Conservation (phyloP, 1,140 invertebrate genomes). For the Phymorhynchus buccinoides region DNA sequence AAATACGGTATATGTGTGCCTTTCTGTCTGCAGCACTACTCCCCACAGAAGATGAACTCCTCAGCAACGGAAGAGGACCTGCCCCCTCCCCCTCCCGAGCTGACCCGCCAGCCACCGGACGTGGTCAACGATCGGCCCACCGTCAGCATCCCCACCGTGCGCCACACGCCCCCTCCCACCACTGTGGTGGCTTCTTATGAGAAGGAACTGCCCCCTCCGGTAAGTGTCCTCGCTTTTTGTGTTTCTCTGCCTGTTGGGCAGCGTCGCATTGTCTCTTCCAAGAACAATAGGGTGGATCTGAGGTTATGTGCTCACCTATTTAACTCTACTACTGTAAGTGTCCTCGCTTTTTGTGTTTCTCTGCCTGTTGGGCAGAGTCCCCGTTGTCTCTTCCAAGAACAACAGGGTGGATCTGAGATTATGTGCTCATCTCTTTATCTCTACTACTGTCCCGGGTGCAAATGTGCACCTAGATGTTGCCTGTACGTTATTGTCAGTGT, state of each 20-base stretch:
- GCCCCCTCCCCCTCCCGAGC: constrained; percentile 62
- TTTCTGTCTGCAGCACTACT: constrained; percentile 22
- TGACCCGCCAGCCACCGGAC: constrained; percentile 37
- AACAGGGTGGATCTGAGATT: too few species aligned
- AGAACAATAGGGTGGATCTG: too few species aligned
- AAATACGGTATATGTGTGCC: too few species aligned
- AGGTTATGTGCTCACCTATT: too few species aligned
- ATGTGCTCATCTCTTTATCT: too few species aligned
- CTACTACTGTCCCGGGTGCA: too few species aligned
- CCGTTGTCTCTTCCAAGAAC: too few species aligned
- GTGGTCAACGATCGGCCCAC: constrained; percentile 40
- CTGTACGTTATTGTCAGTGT: too few species aligned
- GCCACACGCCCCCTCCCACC: constrained; percentile 31
- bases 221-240: constrained; percentile 40
- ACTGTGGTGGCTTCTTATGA: constrained; percentile 36
- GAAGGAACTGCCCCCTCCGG: constrained; percentile 50
- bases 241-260: not conserved
- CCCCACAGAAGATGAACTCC: constrained; percentile 50
- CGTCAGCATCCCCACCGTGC: constrained; percentile 25
- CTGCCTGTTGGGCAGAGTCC: too few species aligned
- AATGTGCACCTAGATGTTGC: too few species aligned
- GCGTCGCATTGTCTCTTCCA: too few species aligned
- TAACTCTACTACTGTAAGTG: constrained; percentile 57
- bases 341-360: not conserved
- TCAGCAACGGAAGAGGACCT: constrained; percentile 58